Conservation (phyloP, 2,113 vertebrate species). For the Cynocephalus volans region DNA sequence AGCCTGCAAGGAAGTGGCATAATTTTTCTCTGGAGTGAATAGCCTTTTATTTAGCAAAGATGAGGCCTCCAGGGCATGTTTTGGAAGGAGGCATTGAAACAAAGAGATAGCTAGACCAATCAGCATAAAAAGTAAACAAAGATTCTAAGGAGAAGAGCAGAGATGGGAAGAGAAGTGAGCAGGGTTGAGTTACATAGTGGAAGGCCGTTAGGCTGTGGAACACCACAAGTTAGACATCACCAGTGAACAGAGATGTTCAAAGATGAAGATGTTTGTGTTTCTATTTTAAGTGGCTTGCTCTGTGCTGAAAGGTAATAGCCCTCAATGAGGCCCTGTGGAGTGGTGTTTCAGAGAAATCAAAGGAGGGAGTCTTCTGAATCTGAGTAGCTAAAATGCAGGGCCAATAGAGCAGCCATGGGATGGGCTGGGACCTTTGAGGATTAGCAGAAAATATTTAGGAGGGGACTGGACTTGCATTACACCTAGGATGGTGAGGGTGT, state of each 20-base stretch:
- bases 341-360: background rate
- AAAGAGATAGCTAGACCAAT: slow-evolving; percentile 69
- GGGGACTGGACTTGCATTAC: background rate
- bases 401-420: background rate
- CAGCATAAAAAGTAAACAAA: slow-evolving; percentile 72
- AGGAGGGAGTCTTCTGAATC: background rate
- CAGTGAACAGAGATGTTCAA: background rate
- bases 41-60: slow-evolving; percentile 82
- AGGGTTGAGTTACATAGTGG: background rate
- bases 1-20: slow-evolving; percentile 65
- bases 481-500: background rate
- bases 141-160: slow-evolving; percentile 7
- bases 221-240: background rate
- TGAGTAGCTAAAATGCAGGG: background rate
- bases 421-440: background rate
- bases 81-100: slow-evolving; percentile 68
- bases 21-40: slow-evolving; percentile 82
- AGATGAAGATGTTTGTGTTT: background rate
- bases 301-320: background rate
- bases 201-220: background rate
- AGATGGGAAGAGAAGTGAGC: background rate
- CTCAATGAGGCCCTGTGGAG: background rate
- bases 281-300: background rate
- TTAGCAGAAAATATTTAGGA: background rate
- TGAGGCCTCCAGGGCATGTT: slow-evolving; percentile 63